phyloP scores from a whole-genome alignment of 2,797 vertebrate genomes.

The Mallotus villosus region DNA sequence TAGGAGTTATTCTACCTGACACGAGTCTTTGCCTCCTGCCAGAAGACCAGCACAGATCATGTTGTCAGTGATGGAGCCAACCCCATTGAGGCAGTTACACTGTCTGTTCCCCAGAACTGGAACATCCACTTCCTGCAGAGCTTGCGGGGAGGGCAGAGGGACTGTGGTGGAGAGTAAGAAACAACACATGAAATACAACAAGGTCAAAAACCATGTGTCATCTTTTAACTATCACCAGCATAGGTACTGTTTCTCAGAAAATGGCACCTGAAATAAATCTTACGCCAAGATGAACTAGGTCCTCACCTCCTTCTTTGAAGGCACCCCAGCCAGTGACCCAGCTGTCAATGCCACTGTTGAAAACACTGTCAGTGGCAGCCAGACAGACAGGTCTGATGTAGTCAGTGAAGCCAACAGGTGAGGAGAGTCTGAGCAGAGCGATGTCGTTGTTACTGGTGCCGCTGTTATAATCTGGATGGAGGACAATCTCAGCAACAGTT shows the following conservation, averaged over 20 bases:
- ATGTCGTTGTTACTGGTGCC: too few species aligned
- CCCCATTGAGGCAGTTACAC: constrained; percentile 52
- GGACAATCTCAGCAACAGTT: too few species aligned
- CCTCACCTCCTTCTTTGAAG: too few species aligned
- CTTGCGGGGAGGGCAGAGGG: constrained; percentile 19
- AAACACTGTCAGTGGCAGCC: too few species aligned
- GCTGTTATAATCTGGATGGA: too few species aligned
- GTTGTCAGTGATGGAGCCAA: constrained; percentile 22
- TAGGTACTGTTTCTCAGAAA: neutral
- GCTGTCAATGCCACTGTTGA: too few species aligned
- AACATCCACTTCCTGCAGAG: constrained; percentile 65
- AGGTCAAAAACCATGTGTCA: neutral
- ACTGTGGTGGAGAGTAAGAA: constrained; percentile 33
- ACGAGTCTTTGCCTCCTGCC: constrained; percentile 58
- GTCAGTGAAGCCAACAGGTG: too few species aligned
- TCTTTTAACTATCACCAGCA: neutral
- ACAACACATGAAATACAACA: neutral
- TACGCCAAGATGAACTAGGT: neutral
- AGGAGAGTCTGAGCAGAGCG: too few species aligned
- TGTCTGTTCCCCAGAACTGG: constrained; percentile 54
- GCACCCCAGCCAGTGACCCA: too few species aligned
- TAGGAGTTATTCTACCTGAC: too few species aligned
- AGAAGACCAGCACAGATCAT: constrained; percentile 68
- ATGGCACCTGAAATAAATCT: neutral
- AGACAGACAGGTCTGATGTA: too few species aligned